Evolutionary conservation across 64 coral and sea anemone genomes (phyloP), one percentile per base, ranked within the genome.

Genomic region (Pocillopora damicornis): DNA sequence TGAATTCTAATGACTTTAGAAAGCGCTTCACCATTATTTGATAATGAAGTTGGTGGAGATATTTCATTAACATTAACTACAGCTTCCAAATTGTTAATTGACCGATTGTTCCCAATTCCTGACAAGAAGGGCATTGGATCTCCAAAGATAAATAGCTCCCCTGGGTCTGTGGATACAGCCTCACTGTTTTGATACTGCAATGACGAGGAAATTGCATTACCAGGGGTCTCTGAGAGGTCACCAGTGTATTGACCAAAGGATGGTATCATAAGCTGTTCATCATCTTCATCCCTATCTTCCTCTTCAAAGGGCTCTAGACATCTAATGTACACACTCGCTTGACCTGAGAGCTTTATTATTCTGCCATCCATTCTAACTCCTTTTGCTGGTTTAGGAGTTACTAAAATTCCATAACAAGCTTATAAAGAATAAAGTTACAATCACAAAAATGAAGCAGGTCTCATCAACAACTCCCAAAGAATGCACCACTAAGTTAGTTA

Each of bases 1-100:
- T 82, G 79, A 20, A 82, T 58, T 82, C 79, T 82, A 61, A 82
- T 82, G 12, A 65, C 36, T 14, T 82, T 82, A 61, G 62, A 61
- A 11, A 59, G 79, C 59, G 62, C 79, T 82, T 82, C 79, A 60
- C 22, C 58, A 63, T 82, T 23, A 82, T 1, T 63, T 7, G 79
- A 35, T 65, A 37, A 35, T 23, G 51, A 11, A 82, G 79, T n/a
- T 59, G 79, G 16, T 62, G 25, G 9, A 36, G 26, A 17, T 35
- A 62, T 25, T 61, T 82, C 59, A 22, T 63, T 37, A 65, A 35
- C 62, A 82, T 14, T 60, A 22, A 82, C 79, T 20, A 61, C 51
- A 82, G 22, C 26, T 30, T 30, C 30, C 30, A 30, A 30, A 30
- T 30, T 30, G 30, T 30, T 30, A 30, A 11, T 63, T 26, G 62